A percentile compares a stretch with the other conserved stretches of the same genome.
Evolutionary conservation across 2,113 vertebrate species (phyloP).

Genomic region (Anarrhichthys ocellatus): DNA sequence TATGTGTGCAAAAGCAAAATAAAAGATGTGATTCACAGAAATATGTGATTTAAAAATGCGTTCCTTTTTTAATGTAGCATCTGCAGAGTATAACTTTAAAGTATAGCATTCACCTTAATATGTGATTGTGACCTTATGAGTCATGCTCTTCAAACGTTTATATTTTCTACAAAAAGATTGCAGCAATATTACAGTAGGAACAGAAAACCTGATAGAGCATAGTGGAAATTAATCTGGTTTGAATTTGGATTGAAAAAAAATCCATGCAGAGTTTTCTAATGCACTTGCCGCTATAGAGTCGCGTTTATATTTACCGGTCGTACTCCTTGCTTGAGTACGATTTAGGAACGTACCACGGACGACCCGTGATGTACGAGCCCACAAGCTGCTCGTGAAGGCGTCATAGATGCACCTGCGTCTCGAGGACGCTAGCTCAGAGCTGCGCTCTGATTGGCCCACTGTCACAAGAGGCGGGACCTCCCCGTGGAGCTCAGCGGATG

Average conservation of each 20-base stretch:
- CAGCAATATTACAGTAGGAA: too few species aligned
- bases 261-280: background rate
- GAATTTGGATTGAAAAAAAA: background rate
- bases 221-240: background rate
- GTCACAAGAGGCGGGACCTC: constrained; percentile 45
- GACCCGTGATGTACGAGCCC: background rate
- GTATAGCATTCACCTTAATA: too few species aligned
- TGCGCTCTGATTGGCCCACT: constrained; percentile 35
- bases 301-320: background rate
- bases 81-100: too few species aligned
- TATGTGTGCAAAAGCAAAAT: background rate
- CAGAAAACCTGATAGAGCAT: too few species aligned
- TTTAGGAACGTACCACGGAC: background rate
- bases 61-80: too few species aligned
- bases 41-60: background rate
- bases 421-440: constrained; percentile 29
- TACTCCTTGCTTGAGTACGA: background rate
- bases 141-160: background rate
- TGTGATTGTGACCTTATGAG: too few species aligned
- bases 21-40: background rate
- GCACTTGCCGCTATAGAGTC: background rate
- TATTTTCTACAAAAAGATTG: background rate
- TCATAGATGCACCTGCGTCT: constrained; percentile 65
- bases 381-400: constrained; percentile 26
- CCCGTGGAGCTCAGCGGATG: background rate